Percentiles rank a stretch among this genome's conserved stretches.
Evolutionary conservation across 2,888 invertebrate species (phyloP).

Genomic region (Thereva nobilitata): DNA sequence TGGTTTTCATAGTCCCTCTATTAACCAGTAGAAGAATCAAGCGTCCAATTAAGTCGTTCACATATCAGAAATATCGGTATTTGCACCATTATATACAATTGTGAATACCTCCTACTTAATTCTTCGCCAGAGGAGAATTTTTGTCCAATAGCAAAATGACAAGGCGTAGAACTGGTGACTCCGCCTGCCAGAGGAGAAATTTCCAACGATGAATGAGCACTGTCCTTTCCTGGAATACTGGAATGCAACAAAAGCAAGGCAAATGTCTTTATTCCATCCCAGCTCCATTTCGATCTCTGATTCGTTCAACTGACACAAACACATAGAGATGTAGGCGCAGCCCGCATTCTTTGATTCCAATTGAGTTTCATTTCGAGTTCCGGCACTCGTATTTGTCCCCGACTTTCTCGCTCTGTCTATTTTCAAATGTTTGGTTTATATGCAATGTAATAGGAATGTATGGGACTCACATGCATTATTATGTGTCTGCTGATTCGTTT

Average conservation of each 20-base stretch:
- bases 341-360: conserved; percentile 34
- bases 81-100: no score
- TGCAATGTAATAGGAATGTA: conserved; percentile 34
- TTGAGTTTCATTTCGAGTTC: conserved; percentile 36
- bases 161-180: neutral
- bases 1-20: no score
- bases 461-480: conserved; percentile 31
- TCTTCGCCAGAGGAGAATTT: neutral
- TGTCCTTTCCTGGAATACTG: neutral
- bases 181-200: neutral
- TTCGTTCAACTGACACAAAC: conserved; percentile 37
- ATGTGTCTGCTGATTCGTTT: conserved; percentile 28
- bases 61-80: no score
- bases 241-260: conserved; percentile 3
- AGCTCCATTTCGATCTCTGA: conserved; percentile 40
- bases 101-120: no score
- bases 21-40: no score
- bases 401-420: conserved; percentile 36
- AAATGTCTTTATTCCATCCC: conserved; percentile 18
- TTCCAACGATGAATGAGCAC: neutral
- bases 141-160: neutral
- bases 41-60: no score
- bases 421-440: conserved; percentile 34
- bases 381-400: conserved; percentile 37
- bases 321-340: conserved; percentile 32